These are phyloP conservation scores for Beris morrisii DNA, from an alignment of 2,888 invertebrate species.

Conservation along the genomic window DNA sequence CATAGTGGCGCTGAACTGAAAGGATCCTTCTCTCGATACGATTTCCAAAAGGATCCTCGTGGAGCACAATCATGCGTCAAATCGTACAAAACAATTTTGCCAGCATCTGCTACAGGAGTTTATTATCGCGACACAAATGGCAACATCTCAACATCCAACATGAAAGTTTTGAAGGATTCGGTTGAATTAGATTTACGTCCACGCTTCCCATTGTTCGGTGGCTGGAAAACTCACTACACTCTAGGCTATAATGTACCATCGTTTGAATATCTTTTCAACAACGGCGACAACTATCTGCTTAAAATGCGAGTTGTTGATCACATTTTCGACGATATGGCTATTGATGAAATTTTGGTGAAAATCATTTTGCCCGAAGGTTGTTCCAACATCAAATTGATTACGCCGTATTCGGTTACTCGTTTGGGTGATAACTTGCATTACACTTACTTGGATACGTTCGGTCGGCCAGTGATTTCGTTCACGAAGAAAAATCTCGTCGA, in stretches of 20 bases:
- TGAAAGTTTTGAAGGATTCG: slow-evolving; percentile 83
- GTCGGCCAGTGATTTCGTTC: slow-evolving; percentile 85
- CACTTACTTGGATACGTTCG: slow-evolving; percentile 94
- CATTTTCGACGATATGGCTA: slow-evolving; percentile 93
- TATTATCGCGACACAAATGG: slow-evolving; percentile 97
- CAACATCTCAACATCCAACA: slow-evolving; percentile 97
- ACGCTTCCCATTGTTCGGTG: slow-evolving; percentile 96
- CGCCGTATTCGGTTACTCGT: slow-evolving; percentile 80
- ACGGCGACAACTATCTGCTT: slow-evolving; percentile 77
- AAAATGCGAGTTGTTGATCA: slow-evolving; percentile 96
- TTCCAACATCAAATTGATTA: slow-evolving; percentile 74
- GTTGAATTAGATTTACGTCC: slow-evolving; percentile 96
- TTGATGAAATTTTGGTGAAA: slow-evolving; percentile 84
- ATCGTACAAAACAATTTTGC: slow-evolving; percentile 82
- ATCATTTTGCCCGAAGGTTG: slow-evolving; percentile 94
- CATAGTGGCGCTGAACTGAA: slow-evolving; percentile 93
- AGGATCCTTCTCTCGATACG: slow-evolving; percentile 94
- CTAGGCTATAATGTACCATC: slow-evolving; percentile 97
- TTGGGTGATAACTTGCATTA: slow-evolving; percentile 76
- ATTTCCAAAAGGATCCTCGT: slow-evolving; percentile 91
- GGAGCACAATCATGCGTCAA: slow-evolving; percentile 88
- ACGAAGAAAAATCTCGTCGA: slow-evolving; percentile 87
- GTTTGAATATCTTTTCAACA: slow-evolving; percentile 89
- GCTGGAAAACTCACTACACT: slow-evolving; percentile 97
- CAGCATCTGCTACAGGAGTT: slow-evolving; percentile 89